phyloP scores from a whole-genome alignment of 2,113 vertebrate species.

The Xiphias gladius region DNA sequence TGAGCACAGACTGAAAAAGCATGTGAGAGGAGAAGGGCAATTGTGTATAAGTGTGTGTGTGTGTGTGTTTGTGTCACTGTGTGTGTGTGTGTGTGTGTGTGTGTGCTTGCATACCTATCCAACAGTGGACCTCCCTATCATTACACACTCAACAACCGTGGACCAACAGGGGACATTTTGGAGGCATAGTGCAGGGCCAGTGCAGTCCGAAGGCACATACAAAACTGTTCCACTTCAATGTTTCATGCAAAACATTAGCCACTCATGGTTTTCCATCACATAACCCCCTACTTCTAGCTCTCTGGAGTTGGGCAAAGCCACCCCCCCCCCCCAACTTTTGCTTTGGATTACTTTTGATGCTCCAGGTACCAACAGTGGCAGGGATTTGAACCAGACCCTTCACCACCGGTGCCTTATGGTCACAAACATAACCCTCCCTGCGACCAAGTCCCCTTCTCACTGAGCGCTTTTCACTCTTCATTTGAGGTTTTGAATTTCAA shows the following conservation, averaged over 20 bases:
- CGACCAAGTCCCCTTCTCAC: too few relatives aligned
- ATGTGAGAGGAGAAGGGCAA: constrained; percentile 56
- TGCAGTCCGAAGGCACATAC: too few relatives aligned
- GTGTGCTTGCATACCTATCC: background rate
- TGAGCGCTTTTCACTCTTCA: too few relatives aligned
- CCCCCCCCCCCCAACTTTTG: background rate
- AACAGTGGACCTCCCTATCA: background rate
- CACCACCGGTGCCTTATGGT: background rate
- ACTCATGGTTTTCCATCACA: background rate
- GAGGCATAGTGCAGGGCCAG: background rate
- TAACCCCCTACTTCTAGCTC: background rate
- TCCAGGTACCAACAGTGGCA: background rate
- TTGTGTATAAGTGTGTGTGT: constrained; percentile 31
- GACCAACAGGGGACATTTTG: background rate
- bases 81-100: constrained; percentile 19
- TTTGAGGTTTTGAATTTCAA: background rate
- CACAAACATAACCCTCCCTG: background rate
- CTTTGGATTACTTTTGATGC: background rate
- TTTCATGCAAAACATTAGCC: too few relatives aligned
- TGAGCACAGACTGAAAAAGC: constrained; percentile 74
- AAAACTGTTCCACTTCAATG: too few relatives aligned
- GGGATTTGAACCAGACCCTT: background rate
- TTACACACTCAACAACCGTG: background rate
- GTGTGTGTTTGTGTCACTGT: constrained; percentile 21
- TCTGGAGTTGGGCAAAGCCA: background rate